Evolutionary conservation across 2,113 vertebrate genomes (phyloP).

Genomic region (Oxyruncus cristatus): DNA sequence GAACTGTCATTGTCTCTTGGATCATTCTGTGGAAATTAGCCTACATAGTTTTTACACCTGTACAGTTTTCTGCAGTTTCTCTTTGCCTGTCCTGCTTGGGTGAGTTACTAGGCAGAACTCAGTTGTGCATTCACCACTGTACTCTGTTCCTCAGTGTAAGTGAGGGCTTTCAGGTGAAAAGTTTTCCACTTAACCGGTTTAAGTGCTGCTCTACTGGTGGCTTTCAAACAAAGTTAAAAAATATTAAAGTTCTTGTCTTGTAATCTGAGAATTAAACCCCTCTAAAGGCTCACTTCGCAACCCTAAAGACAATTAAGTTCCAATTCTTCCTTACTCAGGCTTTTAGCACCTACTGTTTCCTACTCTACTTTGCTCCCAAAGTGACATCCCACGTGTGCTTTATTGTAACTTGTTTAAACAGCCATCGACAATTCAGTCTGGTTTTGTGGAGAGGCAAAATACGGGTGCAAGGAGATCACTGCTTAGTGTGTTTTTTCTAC

Average conservation of each 20-base stretch:
- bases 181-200: not conserved
- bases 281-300: not conserved
- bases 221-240: not conserved
- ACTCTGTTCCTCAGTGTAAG: not conserved
- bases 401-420: not conserved
- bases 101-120: not conserved
- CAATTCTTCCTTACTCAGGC: not conserved
- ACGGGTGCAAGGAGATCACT: rapidly evolving
- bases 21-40: not conserved
- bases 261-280: not conserved
- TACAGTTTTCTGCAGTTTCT: not conserved
- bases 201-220: not conserved
- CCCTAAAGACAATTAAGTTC: not conserved
- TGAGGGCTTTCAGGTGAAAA: not conserved
- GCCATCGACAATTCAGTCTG: not conserved
- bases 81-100: not conserved
- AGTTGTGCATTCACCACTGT: not conserved
- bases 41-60: not conserved
- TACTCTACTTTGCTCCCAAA: not conserved
- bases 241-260: not conserved
- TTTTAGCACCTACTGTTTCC: not conserved
- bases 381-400: not conserved
- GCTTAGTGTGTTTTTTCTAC: not conserved
- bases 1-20: not conserved
- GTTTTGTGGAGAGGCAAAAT: not conserved